Evolutionary conservation across 1,140 invertebrate species (phyloP).

Genomic region (Aphidius ervi): DNA sequence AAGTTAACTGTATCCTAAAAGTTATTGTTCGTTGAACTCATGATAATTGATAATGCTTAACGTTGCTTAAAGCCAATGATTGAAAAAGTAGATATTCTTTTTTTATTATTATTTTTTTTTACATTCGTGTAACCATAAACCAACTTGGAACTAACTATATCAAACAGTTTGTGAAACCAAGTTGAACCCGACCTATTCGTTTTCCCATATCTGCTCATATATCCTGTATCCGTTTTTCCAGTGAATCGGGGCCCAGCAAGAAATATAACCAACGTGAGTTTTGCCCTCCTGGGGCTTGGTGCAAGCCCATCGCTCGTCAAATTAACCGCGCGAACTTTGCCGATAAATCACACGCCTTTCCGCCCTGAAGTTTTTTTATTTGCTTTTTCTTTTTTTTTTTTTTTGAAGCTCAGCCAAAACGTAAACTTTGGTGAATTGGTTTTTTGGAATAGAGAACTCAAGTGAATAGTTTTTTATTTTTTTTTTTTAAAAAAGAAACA

Average conservation of each 20-base stretch:
- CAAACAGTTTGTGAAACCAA: neutral
- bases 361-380: neutral
- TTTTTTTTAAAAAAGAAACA: no score
- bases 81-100: no score
- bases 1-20: no score
- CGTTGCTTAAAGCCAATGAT: no score
- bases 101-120: neutral
- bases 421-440: constrained; percentile 18
- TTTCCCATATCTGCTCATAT: neutral
- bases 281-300: neutral
- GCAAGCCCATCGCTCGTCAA: constrained; percentile 26
- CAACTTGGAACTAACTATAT: no score
- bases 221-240: constrained; percentile 14
- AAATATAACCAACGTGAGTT: constrained; percentile 14
- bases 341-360: constrained; percentile 25
- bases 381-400: constrained; percentile 13
- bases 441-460: constrained; percentile 6
- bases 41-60: no score
- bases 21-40: no score
- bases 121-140: neutral
- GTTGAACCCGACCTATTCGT: constrained; percentile 1
- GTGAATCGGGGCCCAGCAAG: constrained; percentile 6
- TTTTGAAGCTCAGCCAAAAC: constrained; percentile 5
- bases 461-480: no score
- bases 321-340: constrained; percentile 25